A percentile compares a stretch with the other conserved stretches of the same genome.
Conservation (phyloP, 2,888 invertebrate genomes). For the Ariolimax columbianus region DNA sequence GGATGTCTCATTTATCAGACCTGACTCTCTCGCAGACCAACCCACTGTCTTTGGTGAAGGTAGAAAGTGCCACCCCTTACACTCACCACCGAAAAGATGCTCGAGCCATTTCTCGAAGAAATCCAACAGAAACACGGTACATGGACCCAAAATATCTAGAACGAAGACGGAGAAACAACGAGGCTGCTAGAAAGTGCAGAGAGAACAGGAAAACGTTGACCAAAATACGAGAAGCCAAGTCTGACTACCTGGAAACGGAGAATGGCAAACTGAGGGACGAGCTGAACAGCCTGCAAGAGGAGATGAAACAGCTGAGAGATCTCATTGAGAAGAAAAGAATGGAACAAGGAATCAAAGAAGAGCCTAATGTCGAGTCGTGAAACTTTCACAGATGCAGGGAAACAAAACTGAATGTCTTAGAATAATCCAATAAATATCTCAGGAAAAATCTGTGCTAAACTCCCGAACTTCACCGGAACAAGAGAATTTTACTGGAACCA, state of each 20-base stretch:
- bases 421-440: background rate
- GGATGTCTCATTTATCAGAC: constrained; percentile 72
- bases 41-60: constrained; percentile 63
- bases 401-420: background rate
- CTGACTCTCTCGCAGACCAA: constrained; percentile 68
- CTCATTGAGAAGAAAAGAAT: constrained; percentile 76
- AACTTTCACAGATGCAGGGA: too few species aligned
- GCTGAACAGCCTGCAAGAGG: constrained; percentile 91
- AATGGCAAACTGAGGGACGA: constrained; percentile 84
- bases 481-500: too few species aligned
- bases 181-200: constrained; percentile 80
- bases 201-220: constrained; percentile 79
- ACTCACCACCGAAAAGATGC: constrained; percentile 24
- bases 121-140: constrained; percentile 54
- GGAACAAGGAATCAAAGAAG: constrained; percentile 56
- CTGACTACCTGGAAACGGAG: constrained; percentile 77
- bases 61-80: constrained; percentile 40
- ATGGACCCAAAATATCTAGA: constrained; percentile 78
- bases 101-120: constrained; percentile 25
- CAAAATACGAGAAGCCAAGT: constrained; percentile 77
- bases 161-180: constrained; percentile 79
- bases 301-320: constrained; percentile 91
- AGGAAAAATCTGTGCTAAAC: background rate
- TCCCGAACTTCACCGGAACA: background rate
- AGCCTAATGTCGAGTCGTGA: constrained; percentile 37